Evolutionary conservation across 2,888 invertebrate species (phyloP).

Genomic region (Sylvicola cinctus): DNA sequence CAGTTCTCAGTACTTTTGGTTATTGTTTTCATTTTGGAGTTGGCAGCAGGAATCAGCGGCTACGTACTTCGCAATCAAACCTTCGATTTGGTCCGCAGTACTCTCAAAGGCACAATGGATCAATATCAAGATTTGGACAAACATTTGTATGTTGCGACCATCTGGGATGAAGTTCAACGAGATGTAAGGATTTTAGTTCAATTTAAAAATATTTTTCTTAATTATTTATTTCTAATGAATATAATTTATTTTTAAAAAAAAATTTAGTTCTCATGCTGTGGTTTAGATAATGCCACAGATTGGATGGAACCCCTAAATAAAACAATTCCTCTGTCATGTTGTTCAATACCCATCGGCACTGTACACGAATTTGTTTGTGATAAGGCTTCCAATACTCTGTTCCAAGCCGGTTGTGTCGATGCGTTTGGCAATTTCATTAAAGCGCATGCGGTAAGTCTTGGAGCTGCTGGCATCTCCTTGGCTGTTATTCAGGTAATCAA

Average conservation of each 20-base stretch:
- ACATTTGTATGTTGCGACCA: background rate
- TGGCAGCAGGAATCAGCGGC: conserved; percentile 56
- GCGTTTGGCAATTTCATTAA: conserved; percentile 37
- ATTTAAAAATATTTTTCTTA: too few species aligned
- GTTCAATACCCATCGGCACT: conserved; percentile 26
- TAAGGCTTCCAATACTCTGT: conserved; percentile 7
- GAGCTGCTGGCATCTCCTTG: conserved; percentile 49
- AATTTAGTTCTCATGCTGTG: background rate
- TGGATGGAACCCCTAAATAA: background rate
- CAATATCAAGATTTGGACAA: background rate
- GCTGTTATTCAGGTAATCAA: conserved; percentile 49
- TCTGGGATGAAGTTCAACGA: background rate
- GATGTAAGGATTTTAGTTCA: background rate
- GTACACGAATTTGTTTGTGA: conserved; percentile 16
- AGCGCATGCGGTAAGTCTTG: conserved; percentile 47
- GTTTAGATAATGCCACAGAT: background rate
- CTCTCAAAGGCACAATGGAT: background rate
- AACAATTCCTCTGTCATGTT: conserved; percentile 38
- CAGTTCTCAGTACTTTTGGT: conserved; percentile 41
- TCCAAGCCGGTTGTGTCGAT: conserved; percentile 29
- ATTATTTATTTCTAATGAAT: too few species aligned
- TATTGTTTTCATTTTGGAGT: conserved; percentile 51
- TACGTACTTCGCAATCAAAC: conserved; percentile 35
- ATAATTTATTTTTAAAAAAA: background rate
- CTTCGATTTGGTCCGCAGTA: background rate